A percentile compares a stretch with the other conserved stretches of the same genome.
Conservation (phyloP, 2,888 invertebrate species). For the Pristionchus fissidentatus region DNA sequence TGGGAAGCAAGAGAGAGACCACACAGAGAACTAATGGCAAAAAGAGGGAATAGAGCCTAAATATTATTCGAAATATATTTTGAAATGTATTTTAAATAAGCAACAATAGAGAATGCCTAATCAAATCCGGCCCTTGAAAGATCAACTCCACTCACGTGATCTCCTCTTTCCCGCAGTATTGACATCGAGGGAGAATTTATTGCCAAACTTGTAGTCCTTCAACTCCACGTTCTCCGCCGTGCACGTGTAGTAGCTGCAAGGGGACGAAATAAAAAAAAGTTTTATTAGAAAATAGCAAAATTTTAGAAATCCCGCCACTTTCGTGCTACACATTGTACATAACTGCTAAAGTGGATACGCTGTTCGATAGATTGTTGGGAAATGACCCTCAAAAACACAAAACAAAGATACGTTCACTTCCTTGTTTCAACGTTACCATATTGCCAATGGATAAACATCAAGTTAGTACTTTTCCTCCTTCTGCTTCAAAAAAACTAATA, state of each 20-base stretch:
- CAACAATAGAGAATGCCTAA: background rate
- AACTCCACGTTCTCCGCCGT: constrained; percentile 75
- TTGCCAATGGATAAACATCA: no score
- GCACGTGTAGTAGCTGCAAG: constrained; percentile 72
- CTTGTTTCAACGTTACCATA: no score
- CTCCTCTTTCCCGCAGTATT: constrained; percentile 60
- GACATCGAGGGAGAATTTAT: constrained; percentile 70
- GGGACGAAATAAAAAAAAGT: no score
- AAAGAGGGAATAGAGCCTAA: background rate
- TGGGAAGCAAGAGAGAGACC: background rate
- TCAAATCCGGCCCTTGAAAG: background rate
- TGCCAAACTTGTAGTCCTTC: constrained; percentile 76
- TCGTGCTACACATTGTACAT: no score
- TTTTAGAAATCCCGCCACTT: background rate
- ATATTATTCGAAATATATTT: no score
- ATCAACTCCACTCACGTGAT: constrained; percentile 55
- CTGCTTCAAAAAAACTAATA: background rate
- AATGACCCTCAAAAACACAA: no score
- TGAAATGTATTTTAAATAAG: background rate
- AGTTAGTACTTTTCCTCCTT: no score
- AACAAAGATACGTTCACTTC: no score
- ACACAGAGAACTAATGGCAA: background rate
- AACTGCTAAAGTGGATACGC: no score
- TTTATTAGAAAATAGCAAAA: background rate
- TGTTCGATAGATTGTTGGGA: no score